phyloP scores from a whole-genome alignment of 2,888 invertebrate genomes.

The Diarsia mendica region DNA sequence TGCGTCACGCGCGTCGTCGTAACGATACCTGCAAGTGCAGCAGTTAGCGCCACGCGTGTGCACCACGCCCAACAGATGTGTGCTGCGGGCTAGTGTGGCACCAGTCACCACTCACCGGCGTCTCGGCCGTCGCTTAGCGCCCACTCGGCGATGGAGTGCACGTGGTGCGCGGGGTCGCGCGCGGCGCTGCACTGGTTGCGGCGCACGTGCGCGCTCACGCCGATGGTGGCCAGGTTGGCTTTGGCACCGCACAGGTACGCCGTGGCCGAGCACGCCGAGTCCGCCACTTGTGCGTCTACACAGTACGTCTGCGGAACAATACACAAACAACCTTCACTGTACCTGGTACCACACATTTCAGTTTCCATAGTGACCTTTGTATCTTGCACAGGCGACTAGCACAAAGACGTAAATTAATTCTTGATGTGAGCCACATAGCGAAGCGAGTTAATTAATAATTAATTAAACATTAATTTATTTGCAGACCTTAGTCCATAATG shows the following conservation, averaged over 20 bases:
- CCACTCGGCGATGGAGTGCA: constrained; percentile 92
- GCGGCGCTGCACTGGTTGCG: constrained; percentile 90
- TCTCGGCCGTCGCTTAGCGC: constrained; percentile 89
- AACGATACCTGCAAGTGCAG: constrained; percentile 89
- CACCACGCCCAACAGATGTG: too few species aligned
- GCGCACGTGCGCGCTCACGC: constrained; percentile 91
- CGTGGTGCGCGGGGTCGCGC: constrained; percentile 84
- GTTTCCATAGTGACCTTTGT: not conserved
- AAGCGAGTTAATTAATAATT: too few species aligned
- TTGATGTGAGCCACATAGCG: not conserved
- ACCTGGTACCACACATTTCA: not conserved
- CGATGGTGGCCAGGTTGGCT: constrained; percentile 91
- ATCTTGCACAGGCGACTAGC: not conserved
- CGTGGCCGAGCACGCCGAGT: constrained; percentile 93
- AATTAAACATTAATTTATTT: too few species aligned
- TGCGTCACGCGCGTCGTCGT: constrained; percentile 95
- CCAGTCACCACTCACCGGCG: constrained; percentile 71
- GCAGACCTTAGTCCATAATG: too few species aligned
- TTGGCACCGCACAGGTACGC: constrained; percentile 93
- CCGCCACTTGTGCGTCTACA: constrained; percentile 92
- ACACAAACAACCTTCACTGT: not conserved
- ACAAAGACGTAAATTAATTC: not conserved
- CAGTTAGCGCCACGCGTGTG: not conserved
- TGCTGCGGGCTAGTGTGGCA: too few species aligned
- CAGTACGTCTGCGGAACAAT: constrained; percentile 86